Evolutionary conservation across 2,888 invertebrate species (phyloP).

Genomic region (Eurois occulta): DNA sequence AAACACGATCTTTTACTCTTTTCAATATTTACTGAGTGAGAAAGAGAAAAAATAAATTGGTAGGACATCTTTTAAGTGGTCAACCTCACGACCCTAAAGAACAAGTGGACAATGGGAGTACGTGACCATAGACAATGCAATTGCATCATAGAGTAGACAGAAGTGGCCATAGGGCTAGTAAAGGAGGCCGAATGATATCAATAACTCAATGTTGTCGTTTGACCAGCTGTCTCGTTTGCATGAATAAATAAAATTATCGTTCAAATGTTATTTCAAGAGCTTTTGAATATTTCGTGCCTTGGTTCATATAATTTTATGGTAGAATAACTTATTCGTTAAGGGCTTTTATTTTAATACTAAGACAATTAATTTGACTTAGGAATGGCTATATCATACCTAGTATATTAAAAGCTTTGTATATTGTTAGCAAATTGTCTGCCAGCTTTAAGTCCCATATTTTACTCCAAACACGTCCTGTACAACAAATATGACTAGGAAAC

Average conservation of each 20-base stretch:
- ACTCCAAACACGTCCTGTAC: neutral
- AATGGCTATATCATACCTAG: neutral
- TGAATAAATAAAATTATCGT: conserved; percentile 64
- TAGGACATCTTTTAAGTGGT: conserved; percentile 47
- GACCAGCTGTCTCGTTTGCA: conserved; percentile 76
- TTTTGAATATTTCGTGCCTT: conserved; percentile 32
- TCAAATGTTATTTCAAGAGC: conserved; percentile 49
- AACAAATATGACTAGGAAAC: neutral
- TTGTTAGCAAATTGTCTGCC: conserved; percentile 15
- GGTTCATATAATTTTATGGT: conserved; percentile 21
- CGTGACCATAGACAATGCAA: conserved; percentile 87
- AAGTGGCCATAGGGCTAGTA: conserved; percentile 64
- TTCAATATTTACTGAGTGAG: conserved; percentile 53
- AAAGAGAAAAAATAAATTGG: conserved; percentile 52
- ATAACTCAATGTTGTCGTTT: conserved; percentile 73
- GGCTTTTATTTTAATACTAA: neutral
- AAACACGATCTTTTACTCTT: conserved; percentile 63
- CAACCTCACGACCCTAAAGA: conserved; percentile 34
- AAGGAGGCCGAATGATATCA: conserved; percentile 71
- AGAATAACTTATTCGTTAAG: conserved; percentile 15
- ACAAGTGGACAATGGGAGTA: conserved; percentile 74
- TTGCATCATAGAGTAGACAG: conserved; percentile 54
- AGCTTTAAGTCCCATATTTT: conserved; percentile 14
- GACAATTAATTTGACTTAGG: neutral
- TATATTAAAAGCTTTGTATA: neutral